Conservation (phyloP, 2,888 invertebrate genomes). For the Lasioglossum zephyrum region DNA sequence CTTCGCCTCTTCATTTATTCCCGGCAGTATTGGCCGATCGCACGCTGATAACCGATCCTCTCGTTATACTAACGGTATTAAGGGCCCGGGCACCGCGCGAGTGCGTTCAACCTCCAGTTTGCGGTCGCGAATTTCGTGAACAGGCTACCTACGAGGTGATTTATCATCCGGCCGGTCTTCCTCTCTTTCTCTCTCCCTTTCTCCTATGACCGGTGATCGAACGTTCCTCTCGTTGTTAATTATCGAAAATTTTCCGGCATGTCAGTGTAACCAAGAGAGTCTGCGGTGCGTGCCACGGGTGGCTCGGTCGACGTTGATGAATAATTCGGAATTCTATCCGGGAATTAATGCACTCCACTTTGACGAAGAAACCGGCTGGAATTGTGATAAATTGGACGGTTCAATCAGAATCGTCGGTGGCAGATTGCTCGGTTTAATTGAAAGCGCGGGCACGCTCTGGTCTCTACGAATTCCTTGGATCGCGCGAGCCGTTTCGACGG, state of each 20-base stretch:
- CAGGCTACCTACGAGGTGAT: slow-evolving; percentile 67
- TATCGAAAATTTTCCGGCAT: slow-evolving; percentile 65
- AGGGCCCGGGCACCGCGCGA: slow-evolving; percentile 46
- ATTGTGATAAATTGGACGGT: slow-evolving; percentile 9
- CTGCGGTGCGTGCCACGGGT: slow-evolving; percentile 9
- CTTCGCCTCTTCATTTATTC: slow-evolving; percentile 78
- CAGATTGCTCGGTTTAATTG: slow-evolving; percentile 7
- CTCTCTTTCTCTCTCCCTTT: not conserved
- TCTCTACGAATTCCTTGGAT: slow-evolving; percentile 10
- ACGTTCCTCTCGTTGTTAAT: slow-evolving; percentile 62
- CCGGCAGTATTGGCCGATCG: slow-evolving; percentile 75
- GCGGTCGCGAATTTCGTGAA: slow-evolving; percentile 68
- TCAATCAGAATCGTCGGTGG: slow-evolving; percentile 4
- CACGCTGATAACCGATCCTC: slow-evolving; percentile 71
- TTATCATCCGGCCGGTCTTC: slow-evolving; percentile 62
- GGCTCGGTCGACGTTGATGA: slow-evolving; percentile 10
- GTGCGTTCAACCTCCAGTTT: slow-evolving; percentile 52
- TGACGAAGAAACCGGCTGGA: not conserved
- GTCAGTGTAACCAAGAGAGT: slow-evolving; percentile 3
- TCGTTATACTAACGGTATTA: slow-evolving; percentile 74
- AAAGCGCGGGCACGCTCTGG: not conserved
- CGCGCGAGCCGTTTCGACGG: not conserved
- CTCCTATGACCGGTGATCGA: slow-evolving; percentile 50
- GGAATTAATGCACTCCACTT: slow-evolving; percentile 5
- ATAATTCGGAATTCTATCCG: slow-evolving; percentile 17